Evolutionary conservation across 1,140 invertebrate genomes (phyloP).

Genomic region (Caenorhabditis latens): DNA sequence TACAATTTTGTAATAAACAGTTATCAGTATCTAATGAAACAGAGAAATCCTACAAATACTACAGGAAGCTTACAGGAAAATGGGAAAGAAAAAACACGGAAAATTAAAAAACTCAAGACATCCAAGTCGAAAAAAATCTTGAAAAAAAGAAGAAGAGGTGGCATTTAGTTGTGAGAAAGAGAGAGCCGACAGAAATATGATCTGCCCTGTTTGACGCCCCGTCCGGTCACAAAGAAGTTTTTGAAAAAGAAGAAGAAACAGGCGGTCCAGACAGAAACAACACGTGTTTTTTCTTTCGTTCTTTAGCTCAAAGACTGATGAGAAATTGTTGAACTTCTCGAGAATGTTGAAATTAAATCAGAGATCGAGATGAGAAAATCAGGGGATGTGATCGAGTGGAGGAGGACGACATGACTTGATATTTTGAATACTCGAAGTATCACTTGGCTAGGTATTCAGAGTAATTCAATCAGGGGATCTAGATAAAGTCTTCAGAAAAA

Average conservation of each 20-base stretch:
- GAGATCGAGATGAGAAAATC: too few relatives aligned
- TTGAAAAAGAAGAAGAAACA: background rate
- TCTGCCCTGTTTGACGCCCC: slow-evolving; percentile 12
- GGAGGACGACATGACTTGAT: too few relatives aligned
- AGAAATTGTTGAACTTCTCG: background rate
- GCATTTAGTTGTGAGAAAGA: background rate
- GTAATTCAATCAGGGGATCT: too few relatives aligned
- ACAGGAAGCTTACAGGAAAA: background rate
- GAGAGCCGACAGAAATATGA: slow-evolving; percentile 48
- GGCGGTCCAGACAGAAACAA: slow-evolving; percentile 7
- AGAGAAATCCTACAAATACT: too few relatives aligned
- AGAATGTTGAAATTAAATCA: background rate
- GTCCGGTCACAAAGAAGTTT: slow-evolving; percentile 37
- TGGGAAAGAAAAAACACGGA: background rate
- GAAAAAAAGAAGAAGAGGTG: slow-evolving; percentile 5
- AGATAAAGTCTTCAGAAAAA: too few relatives aligned
- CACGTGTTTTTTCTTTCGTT: slow-evolving; percentile 28
- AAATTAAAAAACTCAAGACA: background rate
- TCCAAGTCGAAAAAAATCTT: background rate
- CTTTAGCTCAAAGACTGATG: slow-evolving; percentile 19
- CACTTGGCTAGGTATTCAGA: too few relatives aligned
- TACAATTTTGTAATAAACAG: background rate
- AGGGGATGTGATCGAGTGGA: too few relatives aligned
- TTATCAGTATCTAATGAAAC: too few relatives aligned
- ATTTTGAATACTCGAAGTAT: too few relatives aligned